Conservation (phyloP, 2,888 invertebrate genomes). For the Catocala fraxini region DNA sequence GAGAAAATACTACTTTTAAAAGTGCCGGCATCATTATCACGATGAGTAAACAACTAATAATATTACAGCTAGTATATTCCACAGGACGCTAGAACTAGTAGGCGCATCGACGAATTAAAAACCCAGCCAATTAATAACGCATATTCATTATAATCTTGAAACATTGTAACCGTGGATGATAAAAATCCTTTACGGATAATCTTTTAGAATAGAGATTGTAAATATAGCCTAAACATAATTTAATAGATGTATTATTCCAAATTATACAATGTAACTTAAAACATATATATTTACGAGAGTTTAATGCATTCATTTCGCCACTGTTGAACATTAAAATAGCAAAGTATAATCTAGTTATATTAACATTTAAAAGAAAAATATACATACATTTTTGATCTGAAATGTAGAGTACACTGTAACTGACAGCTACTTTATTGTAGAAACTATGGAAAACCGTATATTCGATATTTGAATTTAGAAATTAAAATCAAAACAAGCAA, state of each 20-base stretch:
- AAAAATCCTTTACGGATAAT: neutral
- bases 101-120: constrained; percentile 23
- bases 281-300: too few relatives aligned
- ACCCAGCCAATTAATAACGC: constrained; percentile 18
- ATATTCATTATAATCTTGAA: neutral
- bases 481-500: constrained; percentile 72
- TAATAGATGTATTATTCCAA: too few relatives aligned
- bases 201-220: too few relatives aligned
- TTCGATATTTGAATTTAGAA: neutral
- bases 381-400: too few relatives aligned
- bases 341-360: too few relatives aligned
- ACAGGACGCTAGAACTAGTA: constrained; percentile 30
- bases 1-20: neutral
- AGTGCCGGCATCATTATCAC: constrained; percentile 9
- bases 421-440: too few relatives aligned
- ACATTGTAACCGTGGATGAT: neutral
- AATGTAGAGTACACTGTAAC: too few relatives aligned
- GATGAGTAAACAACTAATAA: constrained; percentile 26
- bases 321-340: too few relatives aligned
- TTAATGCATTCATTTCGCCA: too few relatives aligned
- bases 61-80: constrained; percentile 22
- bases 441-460: neutral
- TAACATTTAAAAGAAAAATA: too few relatives aligned
- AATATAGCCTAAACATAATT: too few relatives aligned
- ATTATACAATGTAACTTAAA: too few relatives aligned